Evolutionary conservation across 2,888 invertebrate genomes (phyloP).

Genomic region (Dynastes hyllus): DNA sequence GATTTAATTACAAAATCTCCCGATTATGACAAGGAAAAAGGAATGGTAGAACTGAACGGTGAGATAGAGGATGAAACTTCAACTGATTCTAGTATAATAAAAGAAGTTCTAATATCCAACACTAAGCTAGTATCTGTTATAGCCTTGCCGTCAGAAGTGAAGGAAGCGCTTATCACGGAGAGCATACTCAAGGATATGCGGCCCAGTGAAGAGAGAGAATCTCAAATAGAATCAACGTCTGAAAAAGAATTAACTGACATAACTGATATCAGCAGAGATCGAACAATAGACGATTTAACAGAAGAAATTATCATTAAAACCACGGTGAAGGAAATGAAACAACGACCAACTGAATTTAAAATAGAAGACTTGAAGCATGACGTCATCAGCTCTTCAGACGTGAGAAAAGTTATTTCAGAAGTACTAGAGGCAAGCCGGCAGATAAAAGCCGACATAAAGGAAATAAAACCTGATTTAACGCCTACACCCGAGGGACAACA

Average conservation of each 20-base stretch:
- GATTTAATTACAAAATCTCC: background rate
- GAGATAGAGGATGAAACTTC: constrained; percentile 30
- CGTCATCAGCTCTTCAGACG: constrained; percentile 59
- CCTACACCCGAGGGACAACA: constrained; percentile 72
- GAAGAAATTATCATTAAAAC: constrained; percentile 49
- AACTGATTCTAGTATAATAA: constrained; percentile 57
- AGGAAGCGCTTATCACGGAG: constrained; percentile 54
- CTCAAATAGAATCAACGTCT: constrained; percentile 53
- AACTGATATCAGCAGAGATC: constrained; percentile 48
- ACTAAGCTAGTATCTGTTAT: constrained; percentile 64
- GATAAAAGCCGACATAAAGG: constrained; percentile 72
- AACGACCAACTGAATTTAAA: constrained; percentile 43
- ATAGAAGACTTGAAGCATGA: constrained; percentile 47
- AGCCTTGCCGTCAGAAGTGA: constrained; percentile 60
- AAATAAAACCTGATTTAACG: constrained; percentile 73
- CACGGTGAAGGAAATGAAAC: constrained; percentile 54
- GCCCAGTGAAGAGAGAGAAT: constrained; percentile 48
- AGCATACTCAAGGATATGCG: constrained; percentile 50
- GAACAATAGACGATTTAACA: constrained; percentile 46
- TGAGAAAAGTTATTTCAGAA: constrained; percentile 71
- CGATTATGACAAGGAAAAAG: constrained; percentile 7
- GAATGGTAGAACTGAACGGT: constrained; percentile 24
- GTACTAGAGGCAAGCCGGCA: constrained; percentile 72
- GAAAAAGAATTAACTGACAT: constrained; percentile 53
- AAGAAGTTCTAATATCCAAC: constrained; percentile 63